Base-by-base conservation (phyloP, 2,113 vertebrate species). In the Probosciger aterrimus region DNA sequence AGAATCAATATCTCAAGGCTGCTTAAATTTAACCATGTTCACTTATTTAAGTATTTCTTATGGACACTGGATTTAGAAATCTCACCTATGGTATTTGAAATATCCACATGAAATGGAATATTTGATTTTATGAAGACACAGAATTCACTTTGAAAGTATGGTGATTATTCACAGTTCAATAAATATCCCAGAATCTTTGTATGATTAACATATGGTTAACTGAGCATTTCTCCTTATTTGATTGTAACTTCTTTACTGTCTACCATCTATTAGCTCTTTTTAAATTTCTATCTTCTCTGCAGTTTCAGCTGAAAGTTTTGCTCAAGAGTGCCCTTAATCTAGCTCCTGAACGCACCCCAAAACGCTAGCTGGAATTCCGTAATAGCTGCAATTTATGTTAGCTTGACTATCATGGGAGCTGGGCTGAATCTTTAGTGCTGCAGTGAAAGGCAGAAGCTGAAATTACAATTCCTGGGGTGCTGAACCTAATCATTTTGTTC, bases 381-480 rank as follows among this genome's bases (percentile, higher is more conserved):
- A 79, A 76, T 12, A 89, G 65, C 35, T 95, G 55, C 60, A 91
- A 64, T 91, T 95, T 91, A 57, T 79, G 47, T 79, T 81, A 64
- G 33, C 33, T 88, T 94, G 91, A 41, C 33, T 84, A 35, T 79
- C 57, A 9, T 14, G 37, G 80, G 92, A 95, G 30, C 25, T 89
- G 47, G 62, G 27, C 43, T 82, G 81, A 84, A 89, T 86, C 65
- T 89, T 93, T 87, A 89, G 69, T 84, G 77, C 65, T 84, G 39
- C 35, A 64, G 35, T 71, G 46, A 71, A 97, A 86, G 39, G 27
- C 52, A 93, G 73, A 91, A 71, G 57, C 30, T 82, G 74, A 90
- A 86, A 95, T 88, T 92, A 78, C 64, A 88, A 12, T 86, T 95
- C 80, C 86, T 94, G 23, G 35, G n/a, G 25, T 88, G 83, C 18